phyloP scores from a whole-genome alignment of 2,888 invertebrate genomes.

The Brachynemurus nebulosus region DNA sequence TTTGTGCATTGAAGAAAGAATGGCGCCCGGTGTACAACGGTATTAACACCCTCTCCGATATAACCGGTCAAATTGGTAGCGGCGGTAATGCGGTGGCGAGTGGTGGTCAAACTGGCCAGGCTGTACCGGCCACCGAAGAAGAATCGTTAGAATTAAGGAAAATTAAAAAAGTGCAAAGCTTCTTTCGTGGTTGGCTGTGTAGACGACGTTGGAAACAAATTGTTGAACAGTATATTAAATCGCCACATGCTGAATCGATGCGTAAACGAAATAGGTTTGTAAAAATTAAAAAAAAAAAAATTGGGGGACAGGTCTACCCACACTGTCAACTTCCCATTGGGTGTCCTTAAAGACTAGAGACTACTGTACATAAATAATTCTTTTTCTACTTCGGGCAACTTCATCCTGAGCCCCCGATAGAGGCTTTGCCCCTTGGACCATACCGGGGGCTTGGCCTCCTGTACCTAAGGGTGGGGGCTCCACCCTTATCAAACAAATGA shows the following conservation, averaged over 20 bases:
- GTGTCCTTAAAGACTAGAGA: too few relatives aligned
- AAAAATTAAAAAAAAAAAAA: background rate
- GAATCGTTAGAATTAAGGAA: conserved; percentile 68
- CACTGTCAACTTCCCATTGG: too few relatives aligned
- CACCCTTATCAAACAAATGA: too few relatives aligned
- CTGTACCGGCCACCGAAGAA: conserved; percentile 27
- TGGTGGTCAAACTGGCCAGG: too few relatives aligned
- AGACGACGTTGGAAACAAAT: conserved; percentile 88
- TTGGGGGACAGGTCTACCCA: too few relatives aligned
- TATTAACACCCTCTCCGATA: conserved; percentile 10
- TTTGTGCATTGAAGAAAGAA: conserved; percentile 70
- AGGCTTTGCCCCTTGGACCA: too few relatives aligned
- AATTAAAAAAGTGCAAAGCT: conserved; percentile 82
- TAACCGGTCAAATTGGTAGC: conserved; percentile 11
- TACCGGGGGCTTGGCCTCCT: too few relatives aligned
- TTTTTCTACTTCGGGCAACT: too few relatives aligned
- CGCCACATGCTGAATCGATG: conserved; percentile 90
- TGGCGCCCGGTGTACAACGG: conserved; percentile 39
- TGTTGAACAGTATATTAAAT: conserved; percentile 86
- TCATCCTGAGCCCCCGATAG: too few relatives aligned
- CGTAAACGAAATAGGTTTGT: conserved; percentile 69
- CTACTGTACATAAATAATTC: too few relatives aligned
- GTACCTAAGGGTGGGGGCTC: too few relatives aligned
- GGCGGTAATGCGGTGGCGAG: conserved; percentile 10
- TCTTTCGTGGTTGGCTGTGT: conserved; percentile 88